Percentiles rank a stretch among this genome's conserved stretches.
Conservation (phyloP, 2,113 vertebrate species). For the Etheostoma spectabile region DNA sequence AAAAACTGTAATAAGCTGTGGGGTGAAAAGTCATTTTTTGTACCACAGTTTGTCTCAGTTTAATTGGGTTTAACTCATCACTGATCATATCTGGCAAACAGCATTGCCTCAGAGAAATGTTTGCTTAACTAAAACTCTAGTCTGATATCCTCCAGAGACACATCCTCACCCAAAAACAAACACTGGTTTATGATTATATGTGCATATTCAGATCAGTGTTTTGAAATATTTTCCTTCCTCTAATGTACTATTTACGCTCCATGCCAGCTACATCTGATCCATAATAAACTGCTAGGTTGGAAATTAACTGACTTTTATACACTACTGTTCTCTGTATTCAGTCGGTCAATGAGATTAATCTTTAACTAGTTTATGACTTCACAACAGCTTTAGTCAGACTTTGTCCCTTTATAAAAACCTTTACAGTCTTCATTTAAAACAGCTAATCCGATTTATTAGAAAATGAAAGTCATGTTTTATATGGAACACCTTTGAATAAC, state of each 20-base stretch:
- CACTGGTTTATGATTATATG: background rate
- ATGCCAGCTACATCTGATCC: background rate
- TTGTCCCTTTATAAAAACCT: accelerated
- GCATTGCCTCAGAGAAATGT: background rate
- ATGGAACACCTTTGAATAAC: background rate
- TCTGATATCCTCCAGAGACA: background rate
- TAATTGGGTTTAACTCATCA: background rate
- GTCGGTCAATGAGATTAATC: conserved; percentile 15
- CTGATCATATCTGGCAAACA: background rate
- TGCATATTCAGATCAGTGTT: background rate
- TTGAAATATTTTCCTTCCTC: background rate
- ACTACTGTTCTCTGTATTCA: background rate
- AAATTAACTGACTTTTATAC: background rate
- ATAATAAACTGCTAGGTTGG: background rate
- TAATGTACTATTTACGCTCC: background rate
- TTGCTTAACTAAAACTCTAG: background rate
- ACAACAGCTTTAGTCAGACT: conserved; percentile 7
- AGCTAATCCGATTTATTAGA: conserved; percentile 11
- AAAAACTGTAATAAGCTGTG: background rate
- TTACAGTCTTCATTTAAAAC: background rate
- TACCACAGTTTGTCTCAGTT: background rate
- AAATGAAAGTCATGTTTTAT: conserved; percentile 6
- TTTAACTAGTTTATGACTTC: conserved; percentile 13
- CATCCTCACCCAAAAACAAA: background rate
- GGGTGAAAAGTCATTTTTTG: background rate